Base-by-base conservation (phyloP, 2,113 vertebrate genomes). In the Cisticola juncidis region DNA sequence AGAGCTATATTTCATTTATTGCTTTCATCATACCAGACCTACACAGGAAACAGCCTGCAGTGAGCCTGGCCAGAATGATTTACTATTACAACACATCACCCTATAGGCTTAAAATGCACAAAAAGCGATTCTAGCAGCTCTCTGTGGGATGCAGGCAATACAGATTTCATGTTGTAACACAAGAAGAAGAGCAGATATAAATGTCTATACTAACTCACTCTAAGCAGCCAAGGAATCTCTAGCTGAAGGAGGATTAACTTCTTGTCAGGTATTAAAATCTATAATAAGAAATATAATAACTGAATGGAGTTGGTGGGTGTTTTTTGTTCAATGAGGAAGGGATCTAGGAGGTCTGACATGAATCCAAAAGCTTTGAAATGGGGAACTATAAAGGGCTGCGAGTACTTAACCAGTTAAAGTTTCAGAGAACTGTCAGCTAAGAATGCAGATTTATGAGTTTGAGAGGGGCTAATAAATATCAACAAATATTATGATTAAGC, bases 231-330 rank as follows among this genome's bases (percentile, higher is more conserved):
- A 35, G 29, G 42, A 93, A 70, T 36, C 36, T 73, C 28, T 73
- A 71, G n/a, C 50, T 61, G 64, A 73, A 91, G 42, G 14, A 77
- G 36, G 31, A 89, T 89, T 94, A 85, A 5, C 31, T 87, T 78
- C 78, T 93, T 87, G 51, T 87, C 73, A 62, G 23, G 42, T 60
- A 66, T 58, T 84, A 74, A 84, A 93, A 96, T 94, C 47, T 87
- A 50, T 60, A 86, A 56, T 45, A 73, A 87, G 25, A 87, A 81
- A 84, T 62, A 45, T 10, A 83, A 61, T 64, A 89, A 64, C 44
- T 47, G 26, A 51, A 86, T 58, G 18, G 28, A 50, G 40, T 61
- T 78, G 14, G 9, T 66, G 35, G 11, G 10, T 61, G 25, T 15
- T 74, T 74, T 73, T 71, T 45, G 15, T 50, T 45, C 33, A 38